A percentile compares a stretch with the other conserved stretches of the same genome.
These are phyloP conservation scores for Apodemia zela DNA, from an alignment of 2,888 invertebrate genomes.

Conservation along the genomic window DNA sequence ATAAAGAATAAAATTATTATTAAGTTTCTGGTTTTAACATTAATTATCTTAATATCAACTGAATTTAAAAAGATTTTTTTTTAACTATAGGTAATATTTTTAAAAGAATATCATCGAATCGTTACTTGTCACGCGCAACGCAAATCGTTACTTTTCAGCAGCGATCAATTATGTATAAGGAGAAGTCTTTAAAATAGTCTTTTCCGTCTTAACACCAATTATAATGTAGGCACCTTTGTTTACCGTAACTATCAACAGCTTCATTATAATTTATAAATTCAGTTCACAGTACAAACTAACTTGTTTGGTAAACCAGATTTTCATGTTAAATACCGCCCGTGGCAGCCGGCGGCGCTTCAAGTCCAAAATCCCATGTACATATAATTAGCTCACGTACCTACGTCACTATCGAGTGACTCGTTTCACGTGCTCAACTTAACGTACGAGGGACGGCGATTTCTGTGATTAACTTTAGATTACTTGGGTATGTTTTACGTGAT, in stretches of 20 bases:
- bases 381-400: constrained; percentile 31
- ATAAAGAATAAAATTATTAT: too few relatives aligned
- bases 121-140: too few relatives aligned
- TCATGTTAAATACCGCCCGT: constrained; percentile 7
- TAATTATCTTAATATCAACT: too few relatives aligned
- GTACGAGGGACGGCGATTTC: constrained; percentile 7
- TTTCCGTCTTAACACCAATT: too few relatives aligned
- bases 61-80: too few relatives aligned
- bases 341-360: constrained; percentile 3
- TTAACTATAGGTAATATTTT: too few relatives aligned
- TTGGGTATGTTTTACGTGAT: too few relatives aligned
- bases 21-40: too few relatives aligned
- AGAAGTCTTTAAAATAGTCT: too few relatives aligned
- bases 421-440: neutral
- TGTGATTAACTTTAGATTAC: neutral
- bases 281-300: constrained; percentile 8
- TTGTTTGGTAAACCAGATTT: constrained; percentile 7
- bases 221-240: neutral
- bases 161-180: too few relatives aligned
- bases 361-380: constrained; percentile 27
- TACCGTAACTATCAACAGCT: neutral
- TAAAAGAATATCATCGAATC: too few relatives aligned
- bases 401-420: constrained; percentile 26
- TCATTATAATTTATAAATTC: constrained; percentile 8
- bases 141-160: too few relatives aligned